Evolutionary conservation across 2,113 vertebrate genomes (phyloP).

Genomic region (Chloroceryle aenea): DNA sequence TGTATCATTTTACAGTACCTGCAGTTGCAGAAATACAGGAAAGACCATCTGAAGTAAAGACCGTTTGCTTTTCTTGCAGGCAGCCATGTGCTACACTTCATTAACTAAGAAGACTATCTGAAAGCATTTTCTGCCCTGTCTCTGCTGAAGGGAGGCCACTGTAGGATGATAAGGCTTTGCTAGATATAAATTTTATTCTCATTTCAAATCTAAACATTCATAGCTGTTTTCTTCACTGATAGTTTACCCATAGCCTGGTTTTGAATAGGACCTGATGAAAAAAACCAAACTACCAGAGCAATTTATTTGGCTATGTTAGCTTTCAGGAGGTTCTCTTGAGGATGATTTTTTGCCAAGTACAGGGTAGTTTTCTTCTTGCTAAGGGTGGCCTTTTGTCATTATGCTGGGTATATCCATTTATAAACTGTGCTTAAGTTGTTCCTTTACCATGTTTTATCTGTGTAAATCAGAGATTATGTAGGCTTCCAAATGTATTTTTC

Average conservation of each 20-base stretch:
- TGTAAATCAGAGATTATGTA: neutral
- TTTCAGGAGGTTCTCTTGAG: neutral
- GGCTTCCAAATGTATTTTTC: neutral
- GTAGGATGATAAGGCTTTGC: neutral
- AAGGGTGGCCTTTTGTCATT: neutral
- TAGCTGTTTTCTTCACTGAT: neutral
- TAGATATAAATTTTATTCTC: neutral
- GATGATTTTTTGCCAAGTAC: neutral
- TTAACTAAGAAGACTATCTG: neutral
- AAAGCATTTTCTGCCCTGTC: neutral
- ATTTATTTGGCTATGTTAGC: neutral
- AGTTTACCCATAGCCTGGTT: neutral
- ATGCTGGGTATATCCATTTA: neutral
- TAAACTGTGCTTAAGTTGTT: neutral
- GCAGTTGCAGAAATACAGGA: neutral
- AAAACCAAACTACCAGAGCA: neutral
- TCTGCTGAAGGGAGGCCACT: neutral
- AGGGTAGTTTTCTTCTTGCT: neutral
- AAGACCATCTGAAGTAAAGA: neutral
- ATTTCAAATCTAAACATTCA: neutral
- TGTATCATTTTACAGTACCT: neutral
- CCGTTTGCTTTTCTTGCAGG: neutral
- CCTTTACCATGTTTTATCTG: neutral
- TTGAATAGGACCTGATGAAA: neutral
- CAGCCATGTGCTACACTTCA: neutral